phyloP scores from a whole-genome alignment of 2,113 vertebrate genomes.

The Lonchura striata region DNA sequence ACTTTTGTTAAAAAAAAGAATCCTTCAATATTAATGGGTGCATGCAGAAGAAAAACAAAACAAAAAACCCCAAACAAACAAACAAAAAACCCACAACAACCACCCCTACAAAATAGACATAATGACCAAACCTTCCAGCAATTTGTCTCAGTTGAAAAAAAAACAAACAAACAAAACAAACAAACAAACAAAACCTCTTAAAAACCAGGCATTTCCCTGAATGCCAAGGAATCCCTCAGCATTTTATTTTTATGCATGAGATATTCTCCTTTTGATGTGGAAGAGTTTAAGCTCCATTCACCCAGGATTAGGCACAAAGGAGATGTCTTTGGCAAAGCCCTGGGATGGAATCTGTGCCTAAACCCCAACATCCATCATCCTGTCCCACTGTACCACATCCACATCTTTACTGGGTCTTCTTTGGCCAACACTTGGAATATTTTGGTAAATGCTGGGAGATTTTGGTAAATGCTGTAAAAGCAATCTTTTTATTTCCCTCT shows the following conservation, averaged over 20 bases:
- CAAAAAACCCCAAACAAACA: not conserved
- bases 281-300: not conserved
- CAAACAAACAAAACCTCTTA: not conserved
- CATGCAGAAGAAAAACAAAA: not conserved
- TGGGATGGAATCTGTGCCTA: fast-evolving
- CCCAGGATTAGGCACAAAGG: not conserved
- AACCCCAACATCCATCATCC: fast-evolving
- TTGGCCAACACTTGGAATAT: fast-evolving
- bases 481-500: not conserved
- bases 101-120: not conserved
- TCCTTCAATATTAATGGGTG: not conserved
- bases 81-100: not conserved
- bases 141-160: not conserved
- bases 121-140: fast-evolving
- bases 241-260: fast-evolving
- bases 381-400: too few relatives aligned
- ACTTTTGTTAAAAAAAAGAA: not conserved
- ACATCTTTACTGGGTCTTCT: not conserved
- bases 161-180: not conserved
- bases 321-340: not conserved
- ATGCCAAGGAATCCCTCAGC: not conserved
- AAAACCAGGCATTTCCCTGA: fast-evolving
- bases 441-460: not conserved
- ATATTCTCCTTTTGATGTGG: fast-evolving
- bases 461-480: not conserved